Evolutionary conservation across 2,888 invertebrate genomes (phyloP).

Genomic region (Athalia cordata): DNA sequence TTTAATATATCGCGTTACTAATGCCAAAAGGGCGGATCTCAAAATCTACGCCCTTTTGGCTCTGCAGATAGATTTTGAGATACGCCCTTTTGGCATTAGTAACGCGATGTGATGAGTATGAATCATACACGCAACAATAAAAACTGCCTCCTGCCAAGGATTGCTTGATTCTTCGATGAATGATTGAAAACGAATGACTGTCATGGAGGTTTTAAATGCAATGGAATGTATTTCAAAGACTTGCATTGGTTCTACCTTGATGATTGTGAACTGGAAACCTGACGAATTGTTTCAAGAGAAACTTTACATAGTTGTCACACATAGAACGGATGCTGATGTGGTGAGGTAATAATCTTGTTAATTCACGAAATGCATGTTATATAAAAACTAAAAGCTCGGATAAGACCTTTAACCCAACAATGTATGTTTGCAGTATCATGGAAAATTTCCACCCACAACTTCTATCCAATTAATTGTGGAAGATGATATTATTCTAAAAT

Average conservation of each 20-base stretch:
- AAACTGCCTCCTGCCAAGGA: slow-evolving; percentile 1
- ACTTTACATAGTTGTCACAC: slow-evolving; percentile 2
- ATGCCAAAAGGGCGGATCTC: too few species aligned
- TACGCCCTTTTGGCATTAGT: too few species aligned
- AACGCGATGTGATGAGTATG: slow-evolving; percentile 4
- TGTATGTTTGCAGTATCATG: slow-evolving; percentile 8
- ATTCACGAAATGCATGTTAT: slow-evolving; percentile 28
- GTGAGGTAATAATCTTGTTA: slow-evolving; percentile 12
- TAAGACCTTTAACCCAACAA: background rate
- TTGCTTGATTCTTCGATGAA: slow-evolving; percentile 12
- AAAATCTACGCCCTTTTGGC: too few species aligned
- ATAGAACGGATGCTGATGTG: slow-evolving; percentile 20
- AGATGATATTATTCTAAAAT: background rate
- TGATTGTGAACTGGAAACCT: slow-evolving; percentile 14
- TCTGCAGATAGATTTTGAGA: too few species aligned
- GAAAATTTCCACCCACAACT: background rate
- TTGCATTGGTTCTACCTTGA: slow-evolving; percentile 13
- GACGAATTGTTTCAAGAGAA: slow-evolving; percentile 3
- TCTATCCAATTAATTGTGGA: background rate
- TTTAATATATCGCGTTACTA: too few species aligned
- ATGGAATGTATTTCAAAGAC: background rate
- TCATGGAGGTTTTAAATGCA: background rate
- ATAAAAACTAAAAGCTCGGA: slow-evolving; percentile 1
- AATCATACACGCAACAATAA: slow-evolving; percentile 8
- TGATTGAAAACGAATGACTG: slow-evolving; percentile 8